Evolutionary conservation across 2,888 invertebrate species (phyloP), one percentile per base, ranked within the genome.

Genomic region (Girardia tigrina): DNA sequence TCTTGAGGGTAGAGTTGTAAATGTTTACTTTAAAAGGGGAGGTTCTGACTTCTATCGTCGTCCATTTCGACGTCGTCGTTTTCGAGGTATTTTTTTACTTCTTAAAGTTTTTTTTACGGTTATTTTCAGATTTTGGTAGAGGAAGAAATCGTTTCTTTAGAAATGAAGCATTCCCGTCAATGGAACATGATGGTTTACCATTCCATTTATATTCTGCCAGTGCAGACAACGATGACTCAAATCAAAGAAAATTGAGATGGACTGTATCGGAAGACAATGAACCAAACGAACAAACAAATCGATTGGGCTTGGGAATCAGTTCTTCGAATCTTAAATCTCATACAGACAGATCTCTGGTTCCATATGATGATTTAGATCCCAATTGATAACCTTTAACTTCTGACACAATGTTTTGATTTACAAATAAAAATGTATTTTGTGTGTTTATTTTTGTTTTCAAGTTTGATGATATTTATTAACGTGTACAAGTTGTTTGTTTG

Each of bases 101-200:
- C n/a, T 2, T 20, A 23, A 56, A 56, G n/a, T 8, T 12, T 56
- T 4, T 56, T 12, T 4, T n/a, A 8, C 4, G 2, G 4, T 16
- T n/a, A 20, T 56, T 4, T 56, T 20, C n/a, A 56, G 56, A 56
- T 56, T 56, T 56, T 16, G 56, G 8, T 12, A 4, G 56, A 16
- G 56, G 4, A 56, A 56, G 56, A 16, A 23, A 23, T 8, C n/a
- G 56, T 20, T 56, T 8, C n/a, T 23, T 20, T n/a, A 56, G 56
- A 56, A 4, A 56, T 4, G 56, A 56, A 20, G n/a, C 56, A 56
- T 56, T 56, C n/a, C 56, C 4, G 4, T 2, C n/a, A 4, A 56
- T 56, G 56, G 56, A 56, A 12, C n/a, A n/a, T n/a, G 56, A 56
- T n/a, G 56, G n/a, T 56, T 56, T 56, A n/a, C 56, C 56, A 12